Conservation (phyloP, 2,888 invertebrate genomes). For the Notodonta ziczac region DNA sequence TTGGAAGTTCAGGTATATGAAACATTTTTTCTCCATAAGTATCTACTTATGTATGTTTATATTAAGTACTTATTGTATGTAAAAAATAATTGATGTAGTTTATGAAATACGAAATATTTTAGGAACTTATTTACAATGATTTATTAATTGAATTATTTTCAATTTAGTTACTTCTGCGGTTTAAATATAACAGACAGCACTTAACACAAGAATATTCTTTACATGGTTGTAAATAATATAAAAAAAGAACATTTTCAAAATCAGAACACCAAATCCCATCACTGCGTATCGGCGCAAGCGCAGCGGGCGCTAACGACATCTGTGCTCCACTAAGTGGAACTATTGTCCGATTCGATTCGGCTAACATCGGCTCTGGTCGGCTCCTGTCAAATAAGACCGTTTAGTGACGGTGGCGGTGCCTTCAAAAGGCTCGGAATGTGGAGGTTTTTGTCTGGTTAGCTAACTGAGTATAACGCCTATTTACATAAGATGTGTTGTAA, state of each 20-base stretch:
- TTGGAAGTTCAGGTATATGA: background rate
- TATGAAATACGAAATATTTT: too few species aligned
- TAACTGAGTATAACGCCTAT: conserved; percentile 40
- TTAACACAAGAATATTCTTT: too few species aligned
- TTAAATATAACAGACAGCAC: too few species aligned
- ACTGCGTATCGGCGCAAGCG: conserved; percentile 59
- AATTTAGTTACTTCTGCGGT: too few species aligned
- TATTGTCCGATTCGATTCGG: conserved; percentile 78
- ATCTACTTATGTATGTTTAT: background rate
- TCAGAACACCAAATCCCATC: conserved; percentile 60
- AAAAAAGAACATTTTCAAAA: conserved; percentile 25
- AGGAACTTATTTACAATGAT: too few species aligned
- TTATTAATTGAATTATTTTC: too few species aligned
- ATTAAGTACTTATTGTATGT: too few species aligned
- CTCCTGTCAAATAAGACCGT: conserved; percentile 67
- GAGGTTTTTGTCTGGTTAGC: conserved; percentile 57
- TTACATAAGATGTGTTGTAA: conserved; percentile 37
- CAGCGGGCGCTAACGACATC: conserved; percentile 83
- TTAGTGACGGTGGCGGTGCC: conserved; percentile 75
- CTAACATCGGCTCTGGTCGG: conserved; percentile 60
- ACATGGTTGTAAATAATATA: conserved; percentile 7
- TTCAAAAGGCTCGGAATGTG: conserved; percentile 73
- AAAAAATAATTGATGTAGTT: too few species aligned
- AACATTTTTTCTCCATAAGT: background rate
- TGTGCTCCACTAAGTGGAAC: conserved; percentile 77